phyloP scores from a whole-genome alignment of 2,113 vertebrate species.

The western clawed frog (Xenopus tropicalis) region DNA sequence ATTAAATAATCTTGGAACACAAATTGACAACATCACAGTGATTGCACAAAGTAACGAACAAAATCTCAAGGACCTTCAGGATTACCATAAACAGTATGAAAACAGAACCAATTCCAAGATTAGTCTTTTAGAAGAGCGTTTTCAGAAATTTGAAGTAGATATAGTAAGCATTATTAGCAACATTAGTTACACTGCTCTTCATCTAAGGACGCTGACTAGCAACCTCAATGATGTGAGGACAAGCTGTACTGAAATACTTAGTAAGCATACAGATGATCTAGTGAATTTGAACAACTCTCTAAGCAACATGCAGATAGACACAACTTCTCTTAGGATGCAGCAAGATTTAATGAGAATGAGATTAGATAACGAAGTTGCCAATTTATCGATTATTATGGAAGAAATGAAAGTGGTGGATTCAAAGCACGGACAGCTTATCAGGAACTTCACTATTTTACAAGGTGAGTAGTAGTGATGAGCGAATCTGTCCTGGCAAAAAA shows the following conservation, averaged over 20 bases:
- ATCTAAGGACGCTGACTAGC: slow-evolving; percentile 82
- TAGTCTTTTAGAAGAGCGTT: slow-evolving; percentile 74
- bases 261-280: slow-evolving; percentile 83
- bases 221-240: slow-evolving; percentile 82
- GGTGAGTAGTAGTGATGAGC: slow-evolving; percentile 66
- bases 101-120: slow-evolving; percentile 79
- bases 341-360: slow-evolving; percentile 83
- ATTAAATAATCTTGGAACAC: slow-evolving; percentile 71
- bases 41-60: slow-evolving; percentile 78
- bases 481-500: too few relatives aligned
- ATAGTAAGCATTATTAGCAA: slow-evolving; percentile 87
- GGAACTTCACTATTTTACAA: slow-evolving; percentile 93
- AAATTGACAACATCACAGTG: slow-evolving; percentile 85
- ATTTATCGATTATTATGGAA: slow-evolving; percentile 89
- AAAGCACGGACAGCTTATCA: slow-evolving; percentile 92
- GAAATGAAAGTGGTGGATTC: slow-evolving; percentile 96
- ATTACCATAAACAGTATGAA: slow-evolving; percentile 77
- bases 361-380: slow-evolving; percentile 88
- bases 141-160: slow-evolving; percentile 78
- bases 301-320: slow-evolving; percentile 73
- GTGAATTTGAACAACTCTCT: slow-evolving; percentile 78
- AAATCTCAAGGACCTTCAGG: slow-evolving; percentile 83
- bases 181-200: slow-evolving; percentile 87
- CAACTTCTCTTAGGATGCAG: slow-evolving; percentile 73
- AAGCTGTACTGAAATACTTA: slow-evolving; percentile 81